Percentiles rank a stretch among this genome's conserved stretches.
These are phyloP conservation scores for Drosophila mayaguana DNA, from an alignment of 2,888 invertebrate species.

Conservation along the genomic window DNA sequence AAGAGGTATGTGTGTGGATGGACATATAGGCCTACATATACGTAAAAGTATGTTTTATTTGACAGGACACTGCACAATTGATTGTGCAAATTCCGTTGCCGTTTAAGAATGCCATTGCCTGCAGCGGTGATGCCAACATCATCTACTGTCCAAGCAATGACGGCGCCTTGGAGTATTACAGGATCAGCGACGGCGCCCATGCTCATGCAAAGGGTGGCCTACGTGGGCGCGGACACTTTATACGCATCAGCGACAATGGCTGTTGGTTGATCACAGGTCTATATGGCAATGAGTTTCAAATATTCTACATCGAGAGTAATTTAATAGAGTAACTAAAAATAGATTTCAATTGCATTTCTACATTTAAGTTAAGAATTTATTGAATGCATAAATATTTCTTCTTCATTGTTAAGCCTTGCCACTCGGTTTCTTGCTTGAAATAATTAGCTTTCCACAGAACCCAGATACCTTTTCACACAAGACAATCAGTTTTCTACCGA, in stretches of 20 bases:
- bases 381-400: neutral
- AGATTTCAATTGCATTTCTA: neutral
- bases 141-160: conserved; percentile 82
- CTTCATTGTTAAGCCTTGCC: neutral
- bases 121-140: conserved; percentile 76
- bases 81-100: conserved; percentile 83
- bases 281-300: conserved; percentile 82
- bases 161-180: conserved; percentile 82
- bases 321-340: conserved; percentile 6
- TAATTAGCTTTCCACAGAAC: neutral
- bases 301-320: conserved; percentile 70
- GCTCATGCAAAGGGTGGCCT: conserved; percentile 76
- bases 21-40: neutral
- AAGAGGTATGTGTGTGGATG: conserved; percentile 62
- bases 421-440: neutral
- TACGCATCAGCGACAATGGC: conserved; percentile 83
- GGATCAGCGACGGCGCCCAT: conserved; percentile 75
- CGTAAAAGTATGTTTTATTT: neutral
- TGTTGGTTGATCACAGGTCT: conserved; percentile 84
- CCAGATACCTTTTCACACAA: neutral
- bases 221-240: conserved; percentile 82
- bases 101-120: conserved; percentile 82
- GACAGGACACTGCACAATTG: conserved; percentile 75
- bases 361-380: neutral
- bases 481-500: neutral